phyloP scores from a whole-genome alignment of 2,888 invertebrate species.

The Eilema sororculum region DNA sequence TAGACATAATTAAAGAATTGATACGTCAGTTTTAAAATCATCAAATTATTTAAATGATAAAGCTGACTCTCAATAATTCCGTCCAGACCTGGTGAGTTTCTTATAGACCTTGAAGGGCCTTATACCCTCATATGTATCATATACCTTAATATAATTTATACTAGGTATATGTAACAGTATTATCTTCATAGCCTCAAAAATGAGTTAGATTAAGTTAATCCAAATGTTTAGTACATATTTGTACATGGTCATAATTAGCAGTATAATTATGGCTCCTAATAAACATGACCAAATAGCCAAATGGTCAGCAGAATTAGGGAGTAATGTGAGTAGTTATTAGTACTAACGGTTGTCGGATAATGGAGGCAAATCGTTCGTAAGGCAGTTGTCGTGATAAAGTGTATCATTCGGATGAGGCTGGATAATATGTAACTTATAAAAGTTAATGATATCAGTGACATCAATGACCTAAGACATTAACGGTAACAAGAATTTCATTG shows the following conservation, averaged over 20 bases:
- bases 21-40: too few species aligned
- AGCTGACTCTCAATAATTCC: too few species aligned
- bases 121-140: too few species aligned
- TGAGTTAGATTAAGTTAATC: conserved; percentile 17
- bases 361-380: conserved; percentile 25
- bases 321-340: conserved; percentile 42
- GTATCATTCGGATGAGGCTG: neutral
- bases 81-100: too few species aligned
- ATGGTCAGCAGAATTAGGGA: conserved; percentile 31
- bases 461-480: neutral
- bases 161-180: conserved; percentile 11
- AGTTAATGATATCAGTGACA: neutral
- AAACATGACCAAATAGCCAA: conserved; percentile 7
- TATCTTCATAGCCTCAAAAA: conserved; percentile 23
- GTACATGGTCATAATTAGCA: neutral
- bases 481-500: too few species aligned
- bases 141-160: too few species aligned
- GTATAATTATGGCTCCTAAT: neutral
- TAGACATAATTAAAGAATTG: too few species aligned
- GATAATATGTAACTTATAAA: neutral
- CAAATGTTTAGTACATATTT: conserved; percentile 22
- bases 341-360: conserved; percentile 29
- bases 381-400: conserved; percentile 23
- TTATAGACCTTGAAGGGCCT: too few species aligned
- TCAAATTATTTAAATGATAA: too few species aligned